phyloP scores from a whole-genome alignment of 2,113 vertebrate species.

The Martes martes region DNA sequence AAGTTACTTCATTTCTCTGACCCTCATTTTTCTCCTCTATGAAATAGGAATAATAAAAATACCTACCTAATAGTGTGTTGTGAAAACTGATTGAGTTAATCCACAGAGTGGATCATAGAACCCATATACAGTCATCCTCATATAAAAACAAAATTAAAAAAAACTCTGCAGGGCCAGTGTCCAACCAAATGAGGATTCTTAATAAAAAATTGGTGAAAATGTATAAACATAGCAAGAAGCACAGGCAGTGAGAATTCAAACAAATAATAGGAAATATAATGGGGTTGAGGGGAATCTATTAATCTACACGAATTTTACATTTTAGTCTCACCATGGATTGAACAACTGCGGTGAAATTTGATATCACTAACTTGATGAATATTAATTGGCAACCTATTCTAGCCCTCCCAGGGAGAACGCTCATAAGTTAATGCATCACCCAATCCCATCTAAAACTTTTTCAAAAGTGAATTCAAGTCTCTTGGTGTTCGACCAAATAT shows the following conservation, averaged over 20 bases:
- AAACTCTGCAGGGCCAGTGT: background rate
- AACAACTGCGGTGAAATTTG: background rate
- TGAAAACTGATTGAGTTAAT: background rate
- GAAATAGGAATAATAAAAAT: background rate
- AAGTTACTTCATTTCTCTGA: background rate
- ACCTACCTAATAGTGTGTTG: background rate
- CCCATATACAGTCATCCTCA: background rate
- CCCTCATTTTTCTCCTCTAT: background rate
- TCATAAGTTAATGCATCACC: background rate
- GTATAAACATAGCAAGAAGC: background rate
- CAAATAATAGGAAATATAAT: background rate
- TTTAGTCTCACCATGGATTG: background rate
- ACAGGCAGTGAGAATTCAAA: background rate
- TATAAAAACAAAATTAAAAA: slow-evolving; percentile 10
- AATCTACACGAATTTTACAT: background rate
- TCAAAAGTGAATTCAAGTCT: background rate
- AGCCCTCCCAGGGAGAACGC: background rate
- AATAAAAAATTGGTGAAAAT: background rate
- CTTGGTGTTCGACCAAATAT: background rate
- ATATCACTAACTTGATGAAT: background rate
- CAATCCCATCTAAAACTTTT: background rate
- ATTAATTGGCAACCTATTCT: background rate
- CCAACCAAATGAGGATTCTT: background rate
- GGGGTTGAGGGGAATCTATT: background rate
- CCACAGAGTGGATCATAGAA: background rate